Conservation (phyloP, 2,888 invertebrate genomes). For the Dastarcus helophoroides region DNA sequence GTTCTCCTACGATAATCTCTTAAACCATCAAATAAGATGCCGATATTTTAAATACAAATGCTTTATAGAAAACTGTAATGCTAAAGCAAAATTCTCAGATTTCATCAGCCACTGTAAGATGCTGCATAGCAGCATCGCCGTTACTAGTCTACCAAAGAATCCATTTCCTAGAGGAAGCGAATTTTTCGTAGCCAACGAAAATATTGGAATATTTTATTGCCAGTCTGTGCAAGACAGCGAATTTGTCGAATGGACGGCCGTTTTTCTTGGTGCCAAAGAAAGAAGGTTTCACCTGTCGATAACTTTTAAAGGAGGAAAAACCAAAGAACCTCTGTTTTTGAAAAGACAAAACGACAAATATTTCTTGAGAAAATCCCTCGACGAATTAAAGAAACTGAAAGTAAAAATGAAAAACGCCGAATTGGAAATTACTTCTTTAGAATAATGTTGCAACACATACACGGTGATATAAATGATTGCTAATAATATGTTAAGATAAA, state of each 20-base stretch:
- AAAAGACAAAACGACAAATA: slow-evolving; percentile 17
- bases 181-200: slow-evolving; percentile 20
- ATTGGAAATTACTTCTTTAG: too few relatives aligned
- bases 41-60: slow-evolving; percentile 24
- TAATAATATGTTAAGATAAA: too few relatives aligned
- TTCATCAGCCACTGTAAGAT: slow-evolving; percentile 22
- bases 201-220: slow-evolving; percentile 24
- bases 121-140: slow-evolving; percentile 23
- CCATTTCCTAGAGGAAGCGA: slow-evolving; percentile 23
- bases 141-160: slow-evolving; percentile 17
- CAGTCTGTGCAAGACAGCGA: slow-evolving; percentile 16
- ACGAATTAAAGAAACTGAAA: slow-evolving; percentile 24
- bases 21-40: slow-evolving; percentile 21
- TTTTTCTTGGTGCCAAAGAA: slow-evolving; percentile 23
- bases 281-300: slow-evolving; percentile 23
- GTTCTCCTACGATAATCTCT: slow-evolving; percentile 16
- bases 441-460: too few relatives aligned
- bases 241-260: slow-evolving; percentile 19
- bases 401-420: too few relatives aligned
- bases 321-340: slow-evolving; percentile 18
- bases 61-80: slow-evolving; percentile 18
- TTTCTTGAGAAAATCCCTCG: slow-evolving; percentile 15
- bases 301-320: slow-evolving; percentile 20
- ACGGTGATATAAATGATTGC: too few relatives aligned
- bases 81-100: slow-evolving; percentile 17